Evolutionary conservation across 2,888 invertebrate species (phyloP).

Genomic region (Himalopsyche japonica): DNA sequence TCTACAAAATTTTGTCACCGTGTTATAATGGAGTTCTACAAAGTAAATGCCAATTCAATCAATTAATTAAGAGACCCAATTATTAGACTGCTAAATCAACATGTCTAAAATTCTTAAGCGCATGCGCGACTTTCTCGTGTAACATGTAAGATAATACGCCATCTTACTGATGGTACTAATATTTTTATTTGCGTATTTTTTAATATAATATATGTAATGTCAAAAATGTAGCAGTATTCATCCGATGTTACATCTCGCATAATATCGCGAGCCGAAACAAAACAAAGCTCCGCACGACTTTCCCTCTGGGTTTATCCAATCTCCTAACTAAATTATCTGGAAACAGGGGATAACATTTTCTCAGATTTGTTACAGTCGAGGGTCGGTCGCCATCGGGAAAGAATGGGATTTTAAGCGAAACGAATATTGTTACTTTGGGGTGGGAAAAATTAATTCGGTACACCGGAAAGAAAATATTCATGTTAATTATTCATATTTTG

Average conservation of each 20-base stretch:
- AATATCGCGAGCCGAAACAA: neutral
- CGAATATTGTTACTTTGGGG: neutral
- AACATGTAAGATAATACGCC: no score
- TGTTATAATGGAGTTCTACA: no score
- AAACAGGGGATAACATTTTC: neutral
- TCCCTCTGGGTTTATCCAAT: neutral
- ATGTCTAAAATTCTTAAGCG: no score
- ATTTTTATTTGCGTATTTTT: no score
- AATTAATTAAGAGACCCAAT: no score
- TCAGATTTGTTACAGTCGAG: neutral
- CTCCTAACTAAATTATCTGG: neutral
- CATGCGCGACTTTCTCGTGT: no score
- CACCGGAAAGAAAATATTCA: neutral
- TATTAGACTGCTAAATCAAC: no score
- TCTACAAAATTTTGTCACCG: no score
- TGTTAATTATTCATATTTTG: neutral
- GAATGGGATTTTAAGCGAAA: neutral
- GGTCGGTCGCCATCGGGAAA: neutral
- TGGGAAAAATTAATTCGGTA: neutral
- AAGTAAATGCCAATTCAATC: no score
- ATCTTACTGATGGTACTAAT: no score
- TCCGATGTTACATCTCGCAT: neutral
- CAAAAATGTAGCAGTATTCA: neutral
- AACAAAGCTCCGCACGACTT: neutral
- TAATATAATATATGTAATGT: no score